Conservation (phyloP, 2,113 vertebrate species). For the Coptodon bakossiorum region DNA sequence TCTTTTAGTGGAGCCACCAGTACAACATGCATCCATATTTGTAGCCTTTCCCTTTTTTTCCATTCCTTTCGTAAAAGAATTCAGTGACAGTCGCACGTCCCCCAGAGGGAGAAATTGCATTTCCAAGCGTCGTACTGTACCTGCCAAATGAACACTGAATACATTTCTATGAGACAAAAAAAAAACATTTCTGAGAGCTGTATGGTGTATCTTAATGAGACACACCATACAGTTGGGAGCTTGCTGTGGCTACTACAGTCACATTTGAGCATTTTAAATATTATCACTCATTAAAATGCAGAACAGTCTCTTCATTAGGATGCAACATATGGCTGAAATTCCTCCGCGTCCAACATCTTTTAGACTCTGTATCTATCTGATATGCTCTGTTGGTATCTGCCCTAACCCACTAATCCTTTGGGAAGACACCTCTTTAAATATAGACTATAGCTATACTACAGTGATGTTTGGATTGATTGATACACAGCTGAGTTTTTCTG, state of each 20-base stretch:
- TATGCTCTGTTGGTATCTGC: not conserved
- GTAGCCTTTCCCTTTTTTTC: not conserved
- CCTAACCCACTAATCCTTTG: not conserved
- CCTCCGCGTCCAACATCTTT: not conserved
- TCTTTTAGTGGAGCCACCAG: not conserved
- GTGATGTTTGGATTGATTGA: conserved; percentile 34
- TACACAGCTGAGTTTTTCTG: conserved; percentile 31
- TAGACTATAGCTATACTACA: not conserved
- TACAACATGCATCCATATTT: not conserved
- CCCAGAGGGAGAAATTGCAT: not conserved
- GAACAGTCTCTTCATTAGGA: not conserved
- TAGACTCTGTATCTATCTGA: not conserved
- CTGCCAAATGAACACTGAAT: conserved; percentile 15
- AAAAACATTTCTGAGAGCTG: not conserved
- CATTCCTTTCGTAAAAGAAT: not conserved
- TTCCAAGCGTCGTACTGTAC: not conserved
- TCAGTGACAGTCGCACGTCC: not conserved
- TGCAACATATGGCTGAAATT: not conserved
- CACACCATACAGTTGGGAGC: not conserved
- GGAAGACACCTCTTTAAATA: not conserved
- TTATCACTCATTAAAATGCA: not conserved
- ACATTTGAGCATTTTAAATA: not conserved
- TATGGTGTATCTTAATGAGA: not conserved
- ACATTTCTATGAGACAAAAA: not conserved
- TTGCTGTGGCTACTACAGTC: not conserved